Evolutionary conservation across 2,113 vertebrate genomes (phyloP).

Genomic region (Dasyprocta punctata): DNA sequence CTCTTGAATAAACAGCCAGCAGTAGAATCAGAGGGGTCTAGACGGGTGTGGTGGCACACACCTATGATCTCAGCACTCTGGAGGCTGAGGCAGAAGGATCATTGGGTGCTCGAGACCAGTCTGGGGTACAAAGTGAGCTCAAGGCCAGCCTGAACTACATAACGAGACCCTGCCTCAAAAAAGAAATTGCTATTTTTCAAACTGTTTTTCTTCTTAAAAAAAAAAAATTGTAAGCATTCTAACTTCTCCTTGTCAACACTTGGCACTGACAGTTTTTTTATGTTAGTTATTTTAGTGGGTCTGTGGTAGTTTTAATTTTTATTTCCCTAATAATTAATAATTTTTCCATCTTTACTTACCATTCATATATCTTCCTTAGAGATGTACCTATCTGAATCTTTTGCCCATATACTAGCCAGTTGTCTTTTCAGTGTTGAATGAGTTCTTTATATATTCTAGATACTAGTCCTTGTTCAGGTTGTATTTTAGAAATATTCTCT

Average conservation of each 20-base stretch:
- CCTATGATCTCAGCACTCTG: no score
- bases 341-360: constrained; percentile 22
- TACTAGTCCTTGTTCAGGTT: not conserved
- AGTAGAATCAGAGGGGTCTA: not conserved
- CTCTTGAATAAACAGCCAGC: not conserved
- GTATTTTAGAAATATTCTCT: not conserved
- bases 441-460: not conserved
- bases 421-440: not conserved
- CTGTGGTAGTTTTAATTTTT: not conserved
- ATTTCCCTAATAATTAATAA: not conserved
- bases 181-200: not conserved
- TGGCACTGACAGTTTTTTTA: not conserved
- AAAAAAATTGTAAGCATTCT: not conserved
- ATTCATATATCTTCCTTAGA: not conserved
- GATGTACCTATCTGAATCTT: not conserved
- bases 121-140: no score
- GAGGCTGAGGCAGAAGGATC: no score
- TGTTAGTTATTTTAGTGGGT: not conserved
- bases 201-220: not conserved
- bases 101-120: no score
- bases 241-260: not conserved
- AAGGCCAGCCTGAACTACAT: no score
- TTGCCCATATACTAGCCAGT: not conserved
- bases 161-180: no score
- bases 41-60: no score